These are phyloP conservation scores for Polyommatus icarus DNA, from an alignment of 2,888 invertebrate genomes.

Conservation along the genomic window DNA sequence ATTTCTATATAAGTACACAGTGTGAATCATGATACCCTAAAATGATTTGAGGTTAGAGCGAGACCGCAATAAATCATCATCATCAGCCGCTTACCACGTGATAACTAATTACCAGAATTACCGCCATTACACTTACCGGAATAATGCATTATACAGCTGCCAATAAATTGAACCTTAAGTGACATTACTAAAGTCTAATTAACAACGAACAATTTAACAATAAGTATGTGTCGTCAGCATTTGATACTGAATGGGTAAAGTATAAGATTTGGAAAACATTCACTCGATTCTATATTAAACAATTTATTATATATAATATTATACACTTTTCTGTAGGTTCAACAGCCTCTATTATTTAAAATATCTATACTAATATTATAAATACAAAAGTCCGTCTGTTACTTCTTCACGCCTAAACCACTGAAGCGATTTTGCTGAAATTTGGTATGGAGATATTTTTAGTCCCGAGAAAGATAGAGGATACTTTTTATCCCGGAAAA, in stretches of 20 bases:
- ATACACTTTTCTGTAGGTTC: background rate
- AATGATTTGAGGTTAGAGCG: background rate
- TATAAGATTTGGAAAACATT: background rate
- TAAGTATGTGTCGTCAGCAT: background rate
- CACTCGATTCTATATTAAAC: background rate
- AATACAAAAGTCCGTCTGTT: too few relatives aligned
- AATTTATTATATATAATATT: background rate
- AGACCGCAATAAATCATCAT: background rate
- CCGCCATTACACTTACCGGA: constrained; percentile 42
- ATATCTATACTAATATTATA: too few relatives aligned
- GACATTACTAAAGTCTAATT: background rate
- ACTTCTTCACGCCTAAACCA: too few relatives aligned
- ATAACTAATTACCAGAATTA: constrained; percentile 34
- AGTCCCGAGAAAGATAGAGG: too few relatives aligned
- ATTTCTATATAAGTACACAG: too few relatives aligned
- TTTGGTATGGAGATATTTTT: too few relatives aligned
- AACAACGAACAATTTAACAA: background rate
- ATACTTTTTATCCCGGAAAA: too few relatives aligned
- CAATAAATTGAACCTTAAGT: background rate
- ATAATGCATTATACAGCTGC: constrained; percentile 31
- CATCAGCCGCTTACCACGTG: background rate
- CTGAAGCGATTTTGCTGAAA: too few relatives aligned
- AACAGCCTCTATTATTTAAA: background rate
- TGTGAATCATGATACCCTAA: too few relatives aligned
- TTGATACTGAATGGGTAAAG: background rate